Conservation (phyloP, 2,113 vertebrate genomes). For the Malaclemys terrapin region DNA sequence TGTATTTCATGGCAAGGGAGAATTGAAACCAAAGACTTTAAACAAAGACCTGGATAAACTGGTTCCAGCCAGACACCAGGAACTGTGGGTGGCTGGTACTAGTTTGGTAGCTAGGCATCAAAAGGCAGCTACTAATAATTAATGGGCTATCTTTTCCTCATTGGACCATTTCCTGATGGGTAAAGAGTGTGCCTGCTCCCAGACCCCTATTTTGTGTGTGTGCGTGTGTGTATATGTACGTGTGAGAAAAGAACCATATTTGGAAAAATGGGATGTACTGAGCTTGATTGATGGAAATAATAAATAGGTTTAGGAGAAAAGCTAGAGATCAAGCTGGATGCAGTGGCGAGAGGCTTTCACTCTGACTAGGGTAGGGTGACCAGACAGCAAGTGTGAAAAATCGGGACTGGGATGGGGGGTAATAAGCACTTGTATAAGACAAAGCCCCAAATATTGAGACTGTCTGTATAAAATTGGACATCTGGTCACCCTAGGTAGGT, state of each 20-base stretch:
- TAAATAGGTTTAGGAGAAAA: neutral
- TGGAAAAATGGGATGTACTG: neutral
- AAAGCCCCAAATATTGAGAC: too few species aligned
- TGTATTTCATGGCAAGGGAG: neutral
- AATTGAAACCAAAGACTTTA: slow-evolving; percentile 25
- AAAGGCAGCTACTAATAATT: neutral
- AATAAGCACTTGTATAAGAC: too few species aligned
- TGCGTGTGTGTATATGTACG: neutral
- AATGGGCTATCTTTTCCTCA: neutral
- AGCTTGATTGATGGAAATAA: neutral
- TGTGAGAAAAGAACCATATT: neutral
- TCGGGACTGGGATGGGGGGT: too few species aligned
- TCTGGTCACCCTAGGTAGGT: neutral
- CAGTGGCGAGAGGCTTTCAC: neutral
- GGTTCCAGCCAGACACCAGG: neutral
- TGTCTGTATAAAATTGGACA: too few species aligned
- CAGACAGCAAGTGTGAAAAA: too few species aligned
- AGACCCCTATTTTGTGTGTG: neutral
- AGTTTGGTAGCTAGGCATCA: neutral
- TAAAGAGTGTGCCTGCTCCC: neutral
- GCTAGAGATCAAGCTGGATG: neutral
- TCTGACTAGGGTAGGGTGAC: neutral
- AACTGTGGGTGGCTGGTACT: neutral
- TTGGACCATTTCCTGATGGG: neutral
- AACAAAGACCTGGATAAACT: neutral